Evolutionary conservation across 1,140 invertebrate species (phyloP), one percentile per base, ranked within the genome.

Genomic region (Megalopta genalis): DNA sequence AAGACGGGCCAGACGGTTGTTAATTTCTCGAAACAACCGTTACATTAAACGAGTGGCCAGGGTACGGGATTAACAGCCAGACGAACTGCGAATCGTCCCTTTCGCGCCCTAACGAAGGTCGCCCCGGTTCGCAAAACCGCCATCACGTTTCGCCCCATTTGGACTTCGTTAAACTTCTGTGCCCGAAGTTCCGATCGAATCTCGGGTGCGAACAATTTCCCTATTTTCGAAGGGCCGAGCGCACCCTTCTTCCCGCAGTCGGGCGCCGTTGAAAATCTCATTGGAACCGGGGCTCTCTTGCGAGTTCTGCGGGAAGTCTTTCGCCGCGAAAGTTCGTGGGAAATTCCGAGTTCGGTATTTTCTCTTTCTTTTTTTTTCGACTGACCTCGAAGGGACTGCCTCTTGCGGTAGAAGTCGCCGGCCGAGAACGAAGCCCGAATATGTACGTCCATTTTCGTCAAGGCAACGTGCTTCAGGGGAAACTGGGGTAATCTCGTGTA

Each of bases 21-120:
- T 14, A 14, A 21, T 23, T 64, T 4, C 32, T 0, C 5, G n/a
- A 39, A 27, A 18, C 18, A 2, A 1, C 6, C 7, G 10, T 54
- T 14, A 25, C 54, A 18, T 14, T 2, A 18, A 23, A 25, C 9
- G 21, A 9, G 0, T 1, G n/a, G 12, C 6, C 27, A 16, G 14
- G 54, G 32, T 21, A 21, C 54, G 37, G 49, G 25, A 77, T 54
- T 80, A 80, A 80, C 80, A 66, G 63, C 42, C 18, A 16, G 49
- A 64, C 42, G 65, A 80, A 7, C 71, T 1, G 46, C 73, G 64
- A 60, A 78, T 54, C 76, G 25, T 54, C 63, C 42, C 80, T 60
- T 77, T 73, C n/a, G 2, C n/a, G 9, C 49, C 64, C 37, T 82
- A 82, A 82, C 80, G 77, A 82, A 79, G 69, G 57, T 79, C 69